phyloP scores from a whole-genome alignment of 2,113 vertebrate species.

The Oxyruncus cristatus region DNA sequence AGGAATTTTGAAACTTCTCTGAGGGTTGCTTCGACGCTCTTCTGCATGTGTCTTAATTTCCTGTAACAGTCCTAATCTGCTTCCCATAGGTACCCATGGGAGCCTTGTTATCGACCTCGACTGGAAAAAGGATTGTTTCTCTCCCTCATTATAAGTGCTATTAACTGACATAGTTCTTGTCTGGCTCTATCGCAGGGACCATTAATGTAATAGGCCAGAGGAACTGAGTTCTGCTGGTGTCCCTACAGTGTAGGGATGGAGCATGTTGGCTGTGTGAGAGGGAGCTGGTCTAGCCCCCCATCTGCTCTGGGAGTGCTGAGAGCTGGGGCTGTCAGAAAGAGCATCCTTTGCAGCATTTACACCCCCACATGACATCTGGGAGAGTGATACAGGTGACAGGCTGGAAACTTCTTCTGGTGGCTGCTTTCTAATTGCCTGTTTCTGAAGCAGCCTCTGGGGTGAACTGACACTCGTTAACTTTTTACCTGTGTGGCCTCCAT shows the following conservation, averaged over 20 bases:
- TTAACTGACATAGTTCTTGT: constrained; percentile 7
- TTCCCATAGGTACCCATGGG: constrained; percentile 16
- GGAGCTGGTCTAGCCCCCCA: neutral
- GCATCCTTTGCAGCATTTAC: neutral
- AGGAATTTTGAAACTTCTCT: neutral
- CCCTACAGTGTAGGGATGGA: fast-evolving
- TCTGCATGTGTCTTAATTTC: neutral
- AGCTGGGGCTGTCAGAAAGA: neutral
- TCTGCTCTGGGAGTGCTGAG: neutral
- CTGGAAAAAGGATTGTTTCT: constrained; percentile 31
- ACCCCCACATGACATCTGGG: fast-evolving
- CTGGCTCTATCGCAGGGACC: neutral
- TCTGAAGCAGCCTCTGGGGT: constrained; percentile 1
- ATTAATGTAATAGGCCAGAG: neutral
- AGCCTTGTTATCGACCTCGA: constrained; percentile 38
- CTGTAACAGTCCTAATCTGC: neutral
- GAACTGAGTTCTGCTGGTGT: neutral
- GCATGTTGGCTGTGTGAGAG: fast-evolving
- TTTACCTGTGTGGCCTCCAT: neutral
- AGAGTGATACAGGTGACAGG: neutral
- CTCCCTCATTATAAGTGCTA: constrained; percentile 2
- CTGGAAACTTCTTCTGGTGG: neutral
- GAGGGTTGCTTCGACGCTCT: neutral
- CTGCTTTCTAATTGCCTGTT: neutral
- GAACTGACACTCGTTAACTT: fast-evolving